A percentile compares a stretch with the other conserved stretches of the same genome.
Conservation (phyloP, 2,797 vertebrate genomes). For the Eleutherodactylus coqui region DNA sequence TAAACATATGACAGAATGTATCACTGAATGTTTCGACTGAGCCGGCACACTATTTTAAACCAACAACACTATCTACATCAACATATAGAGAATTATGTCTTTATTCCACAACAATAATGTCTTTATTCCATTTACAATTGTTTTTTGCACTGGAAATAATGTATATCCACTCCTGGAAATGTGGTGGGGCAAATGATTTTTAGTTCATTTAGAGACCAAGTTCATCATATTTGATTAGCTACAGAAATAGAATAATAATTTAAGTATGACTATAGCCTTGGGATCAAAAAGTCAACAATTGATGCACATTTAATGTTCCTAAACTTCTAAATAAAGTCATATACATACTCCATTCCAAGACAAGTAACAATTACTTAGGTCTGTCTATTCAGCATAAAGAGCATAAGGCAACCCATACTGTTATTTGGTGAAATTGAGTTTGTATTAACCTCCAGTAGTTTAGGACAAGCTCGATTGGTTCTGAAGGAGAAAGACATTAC, state of each 20-base stretch:
- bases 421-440: not conserved
- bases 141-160: too few relatives aligned
- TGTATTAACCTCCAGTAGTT: too few relatives aligned
- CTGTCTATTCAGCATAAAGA: not conserved
- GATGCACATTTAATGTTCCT: not conserved
- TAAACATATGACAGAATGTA: not conserved
- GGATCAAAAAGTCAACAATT: not conserved
- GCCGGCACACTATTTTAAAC: not conserved
- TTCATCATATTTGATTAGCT: not conserved
- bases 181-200: too few relatives aligned
- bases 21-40: not conserved
- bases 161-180: too few relatives aligned
- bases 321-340: too few relatives aligned
- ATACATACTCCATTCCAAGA: not conserved
- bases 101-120: too few relatives aligned
- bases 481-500: too few relatives aligned
- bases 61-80: not conserved
- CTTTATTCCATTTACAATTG: too few relatives aligned
- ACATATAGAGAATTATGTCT: not conserved
- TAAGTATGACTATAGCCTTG: not conserved
- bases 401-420: too few relatives aligned
- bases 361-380: not conserved
- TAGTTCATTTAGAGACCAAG: too few relatives aligned
- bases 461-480: too few relatives aligned
- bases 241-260: not conserved